Evolutionary conservation across 1,140 invertebrate genomes (phyloP), one percentile per base, ranked within the genome.

Genomic region (Thaumatotibia leucotreta): DNA sequence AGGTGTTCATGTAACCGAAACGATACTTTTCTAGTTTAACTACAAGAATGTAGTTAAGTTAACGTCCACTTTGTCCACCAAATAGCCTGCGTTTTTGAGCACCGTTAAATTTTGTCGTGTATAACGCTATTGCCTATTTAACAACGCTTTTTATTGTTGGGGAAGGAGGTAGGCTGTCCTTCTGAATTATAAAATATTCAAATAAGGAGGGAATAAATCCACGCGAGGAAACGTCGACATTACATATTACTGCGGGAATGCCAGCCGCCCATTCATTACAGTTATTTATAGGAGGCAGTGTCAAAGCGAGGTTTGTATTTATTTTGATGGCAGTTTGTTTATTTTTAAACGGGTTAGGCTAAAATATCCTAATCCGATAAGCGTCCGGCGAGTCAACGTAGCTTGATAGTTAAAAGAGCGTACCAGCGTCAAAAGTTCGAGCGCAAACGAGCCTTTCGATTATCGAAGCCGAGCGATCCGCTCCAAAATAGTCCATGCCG

Each of bases 201-300:
- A 81, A 85, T 80, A 80, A 79, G 76, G 78, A 76, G 70, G 66
- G 72, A 76, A 84, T 83, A 84, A 84, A 84, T 84, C 75, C 69
- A 74, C 54, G 74, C 76, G 76, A 77, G 81, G 80, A 83, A 82
- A 82, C 74, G 80, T 83, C 75, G 75, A 82, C 79, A 82, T 86
- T 86, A 86, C 84, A 81, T 84, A 84, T 87, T 77, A 78, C 80
- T 75, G 80, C 79, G 76, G 80, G 80, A 77, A 79, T 80, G 80
- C 79, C 79, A 77, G 74, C 81, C 77, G 79, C 79, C 85, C 83
- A 88, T 88, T 88, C 85, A 89, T 89, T 89, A 87, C 80, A 67
- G 77, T 87, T 88, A 89, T 89, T 89, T 88, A 89, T 89, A 89
- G 85, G 76, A 75, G 80, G 75, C 80, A 81, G 77, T 88, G 85